Percentiles rank a stretch among this genome's conserved stretches.
phyloP scores from a whole-genome alignment of 1,140 invertebrate species.

The Wiebesia pumilae region DNA sequence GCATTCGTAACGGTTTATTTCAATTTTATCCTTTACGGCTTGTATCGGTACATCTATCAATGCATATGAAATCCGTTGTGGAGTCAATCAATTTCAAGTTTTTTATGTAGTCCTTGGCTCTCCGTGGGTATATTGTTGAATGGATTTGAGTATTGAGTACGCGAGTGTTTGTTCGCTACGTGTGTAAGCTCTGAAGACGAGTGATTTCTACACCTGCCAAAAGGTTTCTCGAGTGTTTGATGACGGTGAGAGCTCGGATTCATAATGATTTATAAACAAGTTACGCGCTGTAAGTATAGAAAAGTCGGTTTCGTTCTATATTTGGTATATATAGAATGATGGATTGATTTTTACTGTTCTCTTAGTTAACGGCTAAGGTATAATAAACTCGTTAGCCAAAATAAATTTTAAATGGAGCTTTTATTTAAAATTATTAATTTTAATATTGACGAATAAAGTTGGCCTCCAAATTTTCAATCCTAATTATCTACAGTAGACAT shows the following conservation, averaged over 20 bases:
- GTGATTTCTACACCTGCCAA: conserved; percentile 45
- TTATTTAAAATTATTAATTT: too few species aligned
- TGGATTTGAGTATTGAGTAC: not conserved
- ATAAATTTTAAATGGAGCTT: too few species aligned
- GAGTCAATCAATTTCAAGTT: conserved; percentile 46
- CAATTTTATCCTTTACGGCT: conserved; percentile 1
- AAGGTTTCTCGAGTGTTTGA: conserved; percentile 29
- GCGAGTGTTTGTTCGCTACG: not conserved
- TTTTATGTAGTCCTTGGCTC: not conserved
- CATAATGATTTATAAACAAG: conserved; percentile 49
- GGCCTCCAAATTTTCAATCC: too few species aligned
- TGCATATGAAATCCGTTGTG: not conserved
- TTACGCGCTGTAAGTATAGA: not conserved
- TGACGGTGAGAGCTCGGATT: conserved; percentile 24
- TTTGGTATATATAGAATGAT: not conserved
- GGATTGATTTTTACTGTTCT: not conserved
- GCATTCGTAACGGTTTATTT: not conserved
- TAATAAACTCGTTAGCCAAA: not conserved
- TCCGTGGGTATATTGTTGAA: conserved; percentile 11
- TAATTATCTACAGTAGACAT: too few species aligned
- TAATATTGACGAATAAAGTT: too few species aligned
- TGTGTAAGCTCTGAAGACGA: conserved; percentile 30
- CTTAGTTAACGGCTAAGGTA: not conserved
- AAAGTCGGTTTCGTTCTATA: not conserved
- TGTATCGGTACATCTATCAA: conserved; percentile 27